Evolutionary conservation across 2,113 vertebrate genomes (phyloP), one percentile per base, ranked within the genome.

Genomic region (Aramus guarauna): DNA sequence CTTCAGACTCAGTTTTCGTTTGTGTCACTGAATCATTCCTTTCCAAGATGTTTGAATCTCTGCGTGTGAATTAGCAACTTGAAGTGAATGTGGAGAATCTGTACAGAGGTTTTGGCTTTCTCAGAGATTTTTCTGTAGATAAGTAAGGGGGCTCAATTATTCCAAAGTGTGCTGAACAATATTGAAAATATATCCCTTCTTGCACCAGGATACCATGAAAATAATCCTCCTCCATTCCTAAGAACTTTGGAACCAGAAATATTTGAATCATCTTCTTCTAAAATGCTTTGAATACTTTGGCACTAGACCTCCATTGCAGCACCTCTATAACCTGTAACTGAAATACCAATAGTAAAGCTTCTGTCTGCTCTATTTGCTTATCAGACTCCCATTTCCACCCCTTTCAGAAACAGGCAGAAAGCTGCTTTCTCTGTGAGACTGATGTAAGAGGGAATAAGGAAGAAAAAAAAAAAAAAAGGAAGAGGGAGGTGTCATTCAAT

Each of bases 21-120:
- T 20, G 5, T 32, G 6, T 8, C 12, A 23, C 30, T 1, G 2
- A 48, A 72, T 26, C 34, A 9, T 47, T 63, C 9, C 0, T 0
- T 36, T 48, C 48, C 18, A 4, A 79, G 27, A 8, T 8, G 15
- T 34, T 53, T 19, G 23, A 9, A 45, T 15, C 27, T 52, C 36
- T 53, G n/a, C 7, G 9, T 3, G 41, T 15, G 24, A 27, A 5
- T 3, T 55, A n/a, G 59, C 36, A 41, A 3, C 6, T 22, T n/a
- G 21, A 58, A 47, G 21, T 0, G 23, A 21, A 15, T 26, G 21
- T 23, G 58, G 53, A 24, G 79, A 45, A 41, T 12, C 53, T 5
- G 3, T 6, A 36, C 11, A 30, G 63, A 29, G 39, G 3, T 62
- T 76, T 60, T 15, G 16, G 26, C 36, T 89, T 27, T 26, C 67